These are phyloP conservation scores for Conomelus anceps DNA, from an alignment of 2,888 invertebrate genomes.

Conservation along the genomic window DNA sequence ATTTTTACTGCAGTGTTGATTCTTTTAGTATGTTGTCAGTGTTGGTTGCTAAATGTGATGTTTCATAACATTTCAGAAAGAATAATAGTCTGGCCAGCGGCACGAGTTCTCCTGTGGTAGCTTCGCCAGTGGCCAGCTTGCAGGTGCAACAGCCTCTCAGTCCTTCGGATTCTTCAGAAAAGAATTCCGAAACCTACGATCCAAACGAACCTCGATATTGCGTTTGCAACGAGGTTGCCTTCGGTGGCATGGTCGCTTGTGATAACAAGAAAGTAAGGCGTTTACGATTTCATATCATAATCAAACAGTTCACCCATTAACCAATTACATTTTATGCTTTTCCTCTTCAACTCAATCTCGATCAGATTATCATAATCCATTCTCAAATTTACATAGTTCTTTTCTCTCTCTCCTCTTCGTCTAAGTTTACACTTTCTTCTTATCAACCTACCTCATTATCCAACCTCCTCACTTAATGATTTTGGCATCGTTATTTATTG, in stretches of 20 bases:
- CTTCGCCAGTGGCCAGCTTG: background rate
- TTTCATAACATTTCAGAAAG: background rate
- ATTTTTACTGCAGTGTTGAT: too few species aligned
- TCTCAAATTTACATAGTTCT: too few species aligned
- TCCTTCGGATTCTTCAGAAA: constrained; percentile 22
- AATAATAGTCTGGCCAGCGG: background rate
- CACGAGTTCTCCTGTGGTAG: background rate
- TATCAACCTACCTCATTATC: too few species aligned
- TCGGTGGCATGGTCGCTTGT: constrained; percentile 98
- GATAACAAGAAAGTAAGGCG: constrained; percentile 88
- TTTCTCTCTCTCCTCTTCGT: too few species aligned
- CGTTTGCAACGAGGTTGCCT: constrained; percentile 83
- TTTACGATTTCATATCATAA: background rate
- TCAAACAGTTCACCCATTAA: background rate
- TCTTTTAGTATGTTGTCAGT: too few species aligned
- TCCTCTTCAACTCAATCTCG: constrained; percentile 10
- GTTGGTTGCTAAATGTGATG: background rate
- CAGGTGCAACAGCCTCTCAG: constrained; percentile 9
- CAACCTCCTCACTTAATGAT: too few species aligned
- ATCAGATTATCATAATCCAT: too few species aligned
- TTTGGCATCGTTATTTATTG: too few species aligned
- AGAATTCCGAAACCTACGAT: constrained; percentile 66
- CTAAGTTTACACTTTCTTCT: too few species aligned
- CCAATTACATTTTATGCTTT: background rate
- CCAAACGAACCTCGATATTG: constrained; percentile 96